Base-by-base conservation (phyloP, 2,888 invertebrate genomes). In the Megaustenia siamemsis region DNA sequence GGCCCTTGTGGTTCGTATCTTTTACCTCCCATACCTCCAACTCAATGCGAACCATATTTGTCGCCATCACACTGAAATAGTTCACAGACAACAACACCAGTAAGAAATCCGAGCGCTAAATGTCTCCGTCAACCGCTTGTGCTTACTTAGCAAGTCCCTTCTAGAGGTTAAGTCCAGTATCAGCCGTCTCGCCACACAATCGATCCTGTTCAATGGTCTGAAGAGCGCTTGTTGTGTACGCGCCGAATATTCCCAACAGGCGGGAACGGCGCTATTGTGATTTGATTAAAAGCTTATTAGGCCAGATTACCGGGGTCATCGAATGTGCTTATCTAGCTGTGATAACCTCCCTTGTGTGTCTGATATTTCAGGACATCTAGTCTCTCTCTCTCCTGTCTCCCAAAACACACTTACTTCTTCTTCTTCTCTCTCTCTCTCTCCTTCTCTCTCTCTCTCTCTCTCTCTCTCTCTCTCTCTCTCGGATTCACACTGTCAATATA, bases 261-360 rank as follows among this genome's bases (percentile, higher is more conserved):
- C 32, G 78, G 78, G 45, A 28, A 32, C 43, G 66, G 15, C 45
- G 18, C n/a, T 66, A 63, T 66, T 66, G 78, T 66, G 43, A 78
- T 78, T 78, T 78, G 78, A 78, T 78, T 78, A 78, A 45, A 78
- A 35, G 63, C 66, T 43, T 78, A 78, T 66, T 66, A 35, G 43
- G 3, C 18, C 15, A 28, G 78, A 78, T 43, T 66, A 66, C 28
- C 12, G 40, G 45, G 78, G 63, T 60, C 40, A 66, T 28, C 28
- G 63, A 60, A 78, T 63, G 45, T 43, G 77, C 63, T 60, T 77
- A 63, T 77, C 40, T n/a, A 28, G 40, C 43, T 32, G 6, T n/a
- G 21, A 43, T 45, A 45, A 66, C n/a, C 43, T 66, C 38, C 45
- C 1, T 32, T 32, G 73, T 15, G 45, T 6, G 21, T 24, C 71